These are phyloP conservation scores for Venturia canescens DNA, from an alignment of 1,140 invertebrate genomes.

Conservation along the genomic window DNA sequence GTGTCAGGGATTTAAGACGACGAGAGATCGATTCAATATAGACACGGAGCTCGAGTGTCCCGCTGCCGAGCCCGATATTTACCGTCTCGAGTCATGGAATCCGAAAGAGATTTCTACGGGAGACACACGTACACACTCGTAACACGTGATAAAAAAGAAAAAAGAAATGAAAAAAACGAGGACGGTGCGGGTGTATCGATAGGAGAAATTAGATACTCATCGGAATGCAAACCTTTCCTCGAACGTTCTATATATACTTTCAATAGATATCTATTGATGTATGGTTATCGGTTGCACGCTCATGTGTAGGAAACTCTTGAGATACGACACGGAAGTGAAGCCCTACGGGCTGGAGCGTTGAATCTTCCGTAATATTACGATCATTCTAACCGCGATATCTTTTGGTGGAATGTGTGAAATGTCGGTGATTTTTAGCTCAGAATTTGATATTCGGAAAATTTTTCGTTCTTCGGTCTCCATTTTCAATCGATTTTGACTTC, in stretches of 20 bases:
- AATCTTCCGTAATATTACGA: background rate
- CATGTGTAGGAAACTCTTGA: background rate
- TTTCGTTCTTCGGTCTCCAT: no score
- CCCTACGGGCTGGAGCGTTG: background rate
- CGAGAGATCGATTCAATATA: conserved; percentile 28
- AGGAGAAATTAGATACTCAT: background rate
- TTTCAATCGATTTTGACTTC: no score
- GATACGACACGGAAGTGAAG: background rate
- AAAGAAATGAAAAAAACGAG: background rate
- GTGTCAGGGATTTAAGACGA: conserved; percentile 34
- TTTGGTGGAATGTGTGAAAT: no score
- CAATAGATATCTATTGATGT: no score
- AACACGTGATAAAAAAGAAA: background rate
- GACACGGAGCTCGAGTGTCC: conserved; percentile 25
- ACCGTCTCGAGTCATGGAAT: conserved; percentile 35
- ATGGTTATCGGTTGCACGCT: no score
- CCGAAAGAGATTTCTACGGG: conserved; percentile 28
- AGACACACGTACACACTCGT: background rate
- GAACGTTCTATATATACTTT: background rate
- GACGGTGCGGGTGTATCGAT: conserved; percentile 7
- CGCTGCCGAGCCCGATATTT: conserved; percentile 5
- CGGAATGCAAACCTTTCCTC: background rate
- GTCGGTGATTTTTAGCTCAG: no score
- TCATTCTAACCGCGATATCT: background rate
- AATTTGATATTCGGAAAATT: no score